These are phyloP conservation scores for Choristoneura fumiferana DNA, from an alignment of 1,140 invertebrate genomes.

Conservation along the genomic window DNA sequence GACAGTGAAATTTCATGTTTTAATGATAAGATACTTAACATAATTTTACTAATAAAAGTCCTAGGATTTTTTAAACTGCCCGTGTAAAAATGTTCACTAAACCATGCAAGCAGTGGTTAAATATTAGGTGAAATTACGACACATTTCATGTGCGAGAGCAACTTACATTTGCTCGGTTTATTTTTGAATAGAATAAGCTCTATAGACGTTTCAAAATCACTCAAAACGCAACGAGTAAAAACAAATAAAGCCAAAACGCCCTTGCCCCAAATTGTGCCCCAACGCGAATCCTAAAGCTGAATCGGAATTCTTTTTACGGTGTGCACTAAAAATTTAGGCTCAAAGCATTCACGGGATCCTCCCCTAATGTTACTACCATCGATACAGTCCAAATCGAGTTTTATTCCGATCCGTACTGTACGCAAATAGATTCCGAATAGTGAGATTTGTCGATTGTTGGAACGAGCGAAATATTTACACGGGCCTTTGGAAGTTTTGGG, in stretches of 20 bases:
- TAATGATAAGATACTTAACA: too few relatives aligned
- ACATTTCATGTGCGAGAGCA: too few relatives aligned
- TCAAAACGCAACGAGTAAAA: neutral
- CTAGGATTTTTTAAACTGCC: too few relatives aligned
- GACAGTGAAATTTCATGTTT: too few relatives aligned
- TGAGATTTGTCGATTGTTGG: conserved; percentile 20
- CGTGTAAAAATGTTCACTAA: too few relatives aligned
- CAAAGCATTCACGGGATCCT: conserved; percentile 60
- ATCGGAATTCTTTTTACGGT: conserved; percentile 71
- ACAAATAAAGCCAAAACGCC: neutral
- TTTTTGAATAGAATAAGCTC: too few relatives aligned
- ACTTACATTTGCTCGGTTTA: neutral
- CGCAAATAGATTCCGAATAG: conserved; percentile 59
- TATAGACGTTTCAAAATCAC: neutral
- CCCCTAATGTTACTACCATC: conserved; percentile 59
- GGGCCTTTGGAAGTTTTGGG: neutral
- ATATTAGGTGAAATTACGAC: too few relatives aligned
- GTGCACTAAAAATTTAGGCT: conserved; percentile 71
- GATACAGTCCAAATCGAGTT: conserved; percentile 54
- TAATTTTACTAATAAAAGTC: too few relatives aligned
- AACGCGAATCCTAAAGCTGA: conserved; percentile 57
- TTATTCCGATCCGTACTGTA: conserved; percentile 53
- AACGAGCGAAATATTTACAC: conserved; percentile 19
- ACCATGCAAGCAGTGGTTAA: too few relatives aligned
- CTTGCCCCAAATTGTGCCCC: conserved; percentile 30